Base-by-base conservation (phyloP, 2,888 invertebrate genomes). In the Pachydiplax longipennis region DNA sequence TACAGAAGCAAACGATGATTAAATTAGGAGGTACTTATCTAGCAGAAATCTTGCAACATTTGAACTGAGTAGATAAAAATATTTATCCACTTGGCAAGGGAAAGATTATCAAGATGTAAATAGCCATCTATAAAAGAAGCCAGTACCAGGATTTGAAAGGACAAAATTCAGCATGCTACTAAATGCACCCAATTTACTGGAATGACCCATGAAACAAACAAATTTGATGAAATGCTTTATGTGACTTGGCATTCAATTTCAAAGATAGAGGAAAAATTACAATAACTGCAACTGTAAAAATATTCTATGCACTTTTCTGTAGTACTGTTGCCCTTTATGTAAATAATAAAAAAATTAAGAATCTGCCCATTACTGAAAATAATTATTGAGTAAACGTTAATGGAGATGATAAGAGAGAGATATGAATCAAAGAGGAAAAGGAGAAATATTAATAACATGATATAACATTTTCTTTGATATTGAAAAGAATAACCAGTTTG, bases 281-380 rank as follows among this genome's bases (percentile, higher is more conserved):
- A 18, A 53, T 53, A 18, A 18, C 53, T 53, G 53, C 53, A 53
- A 53, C 53, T 18, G 15, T 15, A 53, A 53, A 53, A 53, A 53
- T 53, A 53, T 53, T 53, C 53, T 53, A 53, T 53, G 53, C 53
- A 53, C 31, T 73, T 65, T 73, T 13, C 12, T 73, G 31, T 73
- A 31, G 25, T 73, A 73, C 25, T 31, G 73, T 73, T n/a, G 25
- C 73, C 31, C 73, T 31, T 73, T 6, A 53, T 53, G 8, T 18
- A 35, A 12, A 37, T 58, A 87, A 35, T 18, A 25, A 94, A 93
- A n/a, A 92, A 91, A 91, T 90, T 81, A 83, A 91, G 91, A 91
- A 65, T 90, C 18, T 53, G 53, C 18, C 53, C 53, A 53, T 53
- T 53, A 53, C 53, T 53, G 18, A 53, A 87, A 91, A 91, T 91